Evolutionary conservation across 2,113 vertebrate genomes (phyloP), one percentile per base, ranked within the genome.

Genomic region (Tapirus terrestris): DNA sequence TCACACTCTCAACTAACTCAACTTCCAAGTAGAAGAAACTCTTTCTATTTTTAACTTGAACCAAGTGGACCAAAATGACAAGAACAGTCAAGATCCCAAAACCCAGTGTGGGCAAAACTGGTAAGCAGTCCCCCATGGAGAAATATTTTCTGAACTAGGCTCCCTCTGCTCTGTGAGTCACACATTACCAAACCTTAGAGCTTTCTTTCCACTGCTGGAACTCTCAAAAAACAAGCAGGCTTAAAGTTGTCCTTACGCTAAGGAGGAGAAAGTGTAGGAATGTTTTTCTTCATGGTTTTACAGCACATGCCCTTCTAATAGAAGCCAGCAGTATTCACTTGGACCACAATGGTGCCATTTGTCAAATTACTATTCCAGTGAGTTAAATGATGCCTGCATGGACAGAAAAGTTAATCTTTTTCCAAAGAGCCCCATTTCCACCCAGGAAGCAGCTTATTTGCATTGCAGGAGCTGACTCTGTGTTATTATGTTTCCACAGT

Each of bases 321-420:
- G 68, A 94, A 96, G 77, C 43, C 58, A 68, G 67, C 75, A 53
- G 73, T 68, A 25, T 81, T 91, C 94, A 16, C 67, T 61, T 27
- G 39, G 56, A n/a, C 83, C 53, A 77, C 86, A 91, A 80, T 63
- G 80, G 83, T 4, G 5, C 89, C n/a, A n/a, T 98, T 96, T 87
- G 83, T 97, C 87, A 97, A 97, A 98, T 96, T 92, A 97, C 68
- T 51, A 31, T 92, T 94, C 87, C 84, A 76, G 72, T 17, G 51
- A 92, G 76, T 58, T 92, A 95, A 97, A 96, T 82, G 82, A 96
- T 91, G 48, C 85, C 87, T 68, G 77, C 3, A 20, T 16, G 39
- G 70, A 77, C 89, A 91, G 80, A 58, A 97, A 93, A 98, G 95
- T 97, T 97, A 93, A 97, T 92, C 95, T 96, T 94, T 97, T 83